Percentiles rank a stretch among this genome's conserved stretches.
Conservation (phyloP, 2,797 vertebrate genomes). For the Echiichthys vipera region DNA sequence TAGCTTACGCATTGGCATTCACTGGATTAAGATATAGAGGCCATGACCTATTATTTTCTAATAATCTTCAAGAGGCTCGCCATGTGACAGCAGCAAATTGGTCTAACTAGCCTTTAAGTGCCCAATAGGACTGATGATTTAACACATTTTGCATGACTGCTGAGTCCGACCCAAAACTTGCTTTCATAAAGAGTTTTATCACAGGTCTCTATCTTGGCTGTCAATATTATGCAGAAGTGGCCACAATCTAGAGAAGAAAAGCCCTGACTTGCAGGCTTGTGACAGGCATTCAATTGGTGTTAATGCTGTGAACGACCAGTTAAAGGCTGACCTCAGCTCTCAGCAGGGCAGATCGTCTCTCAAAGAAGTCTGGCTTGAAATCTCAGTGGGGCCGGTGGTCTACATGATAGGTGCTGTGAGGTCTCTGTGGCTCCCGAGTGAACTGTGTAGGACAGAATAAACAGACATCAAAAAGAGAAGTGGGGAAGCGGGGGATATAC, state of each 20-base stretch:
- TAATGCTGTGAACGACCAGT: conserved; percentile 66
- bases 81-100: conserved; percentile 67
- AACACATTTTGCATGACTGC: conserved; percentile 63
- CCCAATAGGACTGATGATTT: conserved; percentile 66
- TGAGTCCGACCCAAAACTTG: conserved; percentile 67
- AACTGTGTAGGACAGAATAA: conserved; percentile 78
- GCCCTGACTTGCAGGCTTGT: conserved; percentile 68
- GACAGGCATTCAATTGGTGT: conserved; percentile 69
- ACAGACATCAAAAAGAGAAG: conserved; percentile 46
- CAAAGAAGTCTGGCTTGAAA: conserved; percentile 72
- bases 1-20: conserved; percentile 24
- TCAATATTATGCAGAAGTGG: conserved; percentile 71
- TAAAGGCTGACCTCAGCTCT: conserved; percentile 83
- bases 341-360: conserved; percentile 71
- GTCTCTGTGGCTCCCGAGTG: conserved; percentile 68
- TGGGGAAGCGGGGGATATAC: not conserved
- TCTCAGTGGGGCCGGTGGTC: conserved; percentile 80
- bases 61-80: conserved; percentile 61
- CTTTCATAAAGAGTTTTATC: conserved; percentile 71
- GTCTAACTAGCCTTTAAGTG: conserved; percentile 67
- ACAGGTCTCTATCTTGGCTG: conserved; percentile 60
- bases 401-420: conserved; percentile 71
- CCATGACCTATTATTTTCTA: conserved; percentile 50
- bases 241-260: conserved; percentile 60
- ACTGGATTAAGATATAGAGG: conserved; percentile 58